Evolutionary conservation across 2,797 vertebrate species (phyloP).

Genomic region (Trachops cirrhosus): DNA sequence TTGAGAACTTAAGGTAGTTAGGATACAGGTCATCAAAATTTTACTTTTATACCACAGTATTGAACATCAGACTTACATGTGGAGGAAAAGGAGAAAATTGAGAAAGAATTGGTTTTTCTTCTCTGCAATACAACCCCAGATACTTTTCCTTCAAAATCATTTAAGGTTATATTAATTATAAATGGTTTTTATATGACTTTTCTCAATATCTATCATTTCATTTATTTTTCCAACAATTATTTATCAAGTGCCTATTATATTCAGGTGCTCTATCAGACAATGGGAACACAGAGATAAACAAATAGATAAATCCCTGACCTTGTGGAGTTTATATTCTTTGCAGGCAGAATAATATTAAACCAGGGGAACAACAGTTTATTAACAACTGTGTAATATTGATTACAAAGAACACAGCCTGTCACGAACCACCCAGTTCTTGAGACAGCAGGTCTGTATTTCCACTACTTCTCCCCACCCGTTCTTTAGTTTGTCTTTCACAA

Average conservation of each 20-base stretch:
- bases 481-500: background rate
- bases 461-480: background rate
- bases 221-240: background rate
- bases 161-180: background rate
- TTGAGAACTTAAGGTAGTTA: background rate
- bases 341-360: background rate
- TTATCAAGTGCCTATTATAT: background rate
- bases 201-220: background rate
- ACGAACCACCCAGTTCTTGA: background rate
- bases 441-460: background rate
- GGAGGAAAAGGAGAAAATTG: no score
- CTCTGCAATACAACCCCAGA: background rate
- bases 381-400: background rate
- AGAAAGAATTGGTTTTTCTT: background rate
- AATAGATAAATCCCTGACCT: background rate
- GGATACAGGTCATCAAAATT: background rate
- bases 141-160: background rate
- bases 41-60: background rate
- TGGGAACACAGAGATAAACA: background rate
- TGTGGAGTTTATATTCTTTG: background rate
- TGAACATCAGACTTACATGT: background rate
- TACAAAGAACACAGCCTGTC: background rate
- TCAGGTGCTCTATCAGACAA: background rate
- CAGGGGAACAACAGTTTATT: background rate
- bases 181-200: background rate